These are phyloP conservation scores for Smittia sp. DNA, from an alignment of 2,888 invertebrate species.

Conservation along the genomic window DNA sequence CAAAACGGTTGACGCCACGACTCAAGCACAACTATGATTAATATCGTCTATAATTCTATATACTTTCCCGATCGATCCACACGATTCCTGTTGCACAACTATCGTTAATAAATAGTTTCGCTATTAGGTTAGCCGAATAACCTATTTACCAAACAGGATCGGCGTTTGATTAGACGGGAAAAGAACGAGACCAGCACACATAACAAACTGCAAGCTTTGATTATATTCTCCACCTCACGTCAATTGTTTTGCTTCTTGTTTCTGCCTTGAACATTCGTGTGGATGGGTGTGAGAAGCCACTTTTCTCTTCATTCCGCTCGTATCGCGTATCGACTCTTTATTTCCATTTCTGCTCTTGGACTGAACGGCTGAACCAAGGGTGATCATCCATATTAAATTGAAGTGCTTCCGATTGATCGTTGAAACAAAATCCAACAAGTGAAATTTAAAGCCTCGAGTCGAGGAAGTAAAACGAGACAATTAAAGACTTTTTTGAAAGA, in stretches of 20 bases:
- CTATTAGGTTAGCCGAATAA: background rate
- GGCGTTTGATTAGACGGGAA: background rate
- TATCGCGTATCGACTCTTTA: constrained; percentile 13
- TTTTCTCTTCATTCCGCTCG: constrained; percentile 18
- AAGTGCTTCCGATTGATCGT: background rate
- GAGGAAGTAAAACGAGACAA: constrained; percentile 5
- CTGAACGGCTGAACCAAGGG: background rate
- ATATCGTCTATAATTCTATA: background rate
- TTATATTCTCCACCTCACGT: too few relatives aligned
- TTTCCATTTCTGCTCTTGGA: constrained; percentile 38
- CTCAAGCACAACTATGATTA: too few relatives aligned
- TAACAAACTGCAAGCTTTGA: background rate
- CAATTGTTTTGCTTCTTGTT: background rate
- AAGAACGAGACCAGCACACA: background rate
- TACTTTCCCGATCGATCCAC: background rate
- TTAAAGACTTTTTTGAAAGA: background rate
- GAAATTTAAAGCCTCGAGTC: background rate
- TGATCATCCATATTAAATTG: background rate
- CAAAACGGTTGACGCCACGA: too few relatives aligned
- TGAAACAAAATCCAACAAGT: background rate
- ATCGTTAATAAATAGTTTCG: background rate
- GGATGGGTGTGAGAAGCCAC: constrained; percentile 14
- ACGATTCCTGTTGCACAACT: background rate
- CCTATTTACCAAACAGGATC: constrained; percentile 4
- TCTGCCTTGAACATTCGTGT: background rate